Evolutionary conservation across 1,140 invertebrate genomes (phyloP).

Genomic region (Caerostris extrusa): DNA sequence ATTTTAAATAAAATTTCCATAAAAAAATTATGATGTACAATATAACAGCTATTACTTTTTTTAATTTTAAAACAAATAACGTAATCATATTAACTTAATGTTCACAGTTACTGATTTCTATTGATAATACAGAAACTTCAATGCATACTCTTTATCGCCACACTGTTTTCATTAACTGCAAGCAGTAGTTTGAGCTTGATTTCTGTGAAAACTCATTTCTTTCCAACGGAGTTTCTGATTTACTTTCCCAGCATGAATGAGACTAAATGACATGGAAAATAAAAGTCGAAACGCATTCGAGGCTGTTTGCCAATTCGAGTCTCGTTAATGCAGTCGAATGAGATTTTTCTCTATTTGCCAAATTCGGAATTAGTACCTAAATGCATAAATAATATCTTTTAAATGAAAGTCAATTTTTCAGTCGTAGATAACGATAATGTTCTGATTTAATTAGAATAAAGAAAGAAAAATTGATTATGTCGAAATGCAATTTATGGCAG

Average conservation of each 20-base stretch:
- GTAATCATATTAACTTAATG: too few species aligned
- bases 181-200: background rate
- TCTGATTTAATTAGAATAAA: too few species aligned
- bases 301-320: background rate
- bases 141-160: too few species aligned
- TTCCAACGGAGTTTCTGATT: slow-evolving; percentile 6
- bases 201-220: background rate
- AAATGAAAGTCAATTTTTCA: background rate
- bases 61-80: too few species aligned
- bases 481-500: too few species aligned
- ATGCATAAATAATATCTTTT: background rate
- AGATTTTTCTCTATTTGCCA: background rate
- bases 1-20: too few species aligned
- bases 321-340: background rate
- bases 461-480: too few species aligned
- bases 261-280: background rate
- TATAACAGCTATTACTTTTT: too few species aligned
- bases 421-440: background rate
- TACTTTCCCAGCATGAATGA: background rate
- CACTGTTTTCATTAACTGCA: too few species aligned
- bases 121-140: too few species aligned
- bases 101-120: too few species aligned
- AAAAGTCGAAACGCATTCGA: background rate
- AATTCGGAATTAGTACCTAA: background rate
- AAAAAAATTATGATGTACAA: too few species aligned